Evolutionary conservation across 2,797 vertebrate genomes (phyloP).

Genomic region (Syndactyla subalaris): DNA sequence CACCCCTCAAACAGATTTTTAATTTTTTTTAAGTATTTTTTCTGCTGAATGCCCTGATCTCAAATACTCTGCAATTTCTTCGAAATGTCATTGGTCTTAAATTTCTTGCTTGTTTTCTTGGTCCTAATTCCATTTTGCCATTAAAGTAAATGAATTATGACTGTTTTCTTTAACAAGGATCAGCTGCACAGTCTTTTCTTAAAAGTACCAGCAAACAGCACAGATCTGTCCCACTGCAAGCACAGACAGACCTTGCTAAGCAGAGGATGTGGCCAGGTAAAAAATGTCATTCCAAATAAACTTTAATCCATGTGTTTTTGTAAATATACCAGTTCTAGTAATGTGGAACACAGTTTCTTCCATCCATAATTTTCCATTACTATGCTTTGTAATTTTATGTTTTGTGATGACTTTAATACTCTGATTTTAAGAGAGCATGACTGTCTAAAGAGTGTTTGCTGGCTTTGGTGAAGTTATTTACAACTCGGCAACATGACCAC

Average conservation of each 20-base stretch:
- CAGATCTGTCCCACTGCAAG: not conserved
- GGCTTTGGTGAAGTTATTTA: not conserved
- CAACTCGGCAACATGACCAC: not conserved
- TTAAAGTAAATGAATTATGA: not conserved
- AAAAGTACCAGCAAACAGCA: not conserved
- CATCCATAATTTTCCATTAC: not conserved
- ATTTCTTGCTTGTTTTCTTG: not conserved
- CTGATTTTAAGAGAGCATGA: not conserved
- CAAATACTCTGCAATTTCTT: not conserved
- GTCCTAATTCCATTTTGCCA: not conserved
- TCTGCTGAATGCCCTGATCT: not conserved
- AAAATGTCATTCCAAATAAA: not conserved
- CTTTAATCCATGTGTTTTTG: not conserved
- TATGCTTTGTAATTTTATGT: not conserved
- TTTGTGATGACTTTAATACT: not conserved
- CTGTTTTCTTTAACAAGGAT: not conserved
- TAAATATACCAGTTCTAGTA: not conserved
- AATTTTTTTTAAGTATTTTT: not conserved
- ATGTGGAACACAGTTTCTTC: not conserved
- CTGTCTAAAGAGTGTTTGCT: not conserved
- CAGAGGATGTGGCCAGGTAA: not conserved
- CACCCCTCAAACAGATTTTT: not conserved
- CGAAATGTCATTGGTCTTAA: not conserved
- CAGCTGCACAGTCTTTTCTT: not conserved
- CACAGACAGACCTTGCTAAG: not conserved